Conservation (phyloP, 2,888 invertebrate species). For the Plagodis dolabraria region DNA sequence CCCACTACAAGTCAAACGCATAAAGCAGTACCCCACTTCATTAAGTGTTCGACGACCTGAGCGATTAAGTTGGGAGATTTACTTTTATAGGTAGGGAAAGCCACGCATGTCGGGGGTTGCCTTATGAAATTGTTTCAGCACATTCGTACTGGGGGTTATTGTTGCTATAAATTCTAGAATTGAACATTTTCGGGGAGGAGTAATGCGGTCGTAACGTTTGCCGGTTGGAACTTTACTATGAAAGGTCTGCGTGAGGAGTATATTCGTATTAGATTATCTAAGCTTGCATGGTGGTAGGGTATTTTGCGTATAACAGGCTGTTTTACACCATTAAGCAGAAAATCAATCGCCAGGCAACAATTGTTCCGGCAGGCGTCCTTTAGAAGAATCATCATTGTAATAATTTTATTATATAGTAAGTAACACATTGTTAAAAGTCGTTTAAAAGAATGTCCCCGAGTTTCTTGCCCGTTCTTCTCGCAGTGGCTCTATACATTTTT, state of each 20-base stretch:
- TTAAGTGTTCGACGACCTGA: constrained; percentile 61
- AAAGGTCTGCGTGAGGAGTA: neutral
- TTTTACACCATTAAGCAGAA: too few species aligned
- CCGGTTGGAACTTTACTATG: constrained; percentile 2
- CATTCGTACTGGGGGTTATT: constrained; percentile 41
- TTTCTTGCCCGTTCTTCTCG: too few species aligned
- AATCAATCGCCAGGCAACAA: too few species aligned
- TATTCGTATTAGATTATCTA: constrained; percentile 11
- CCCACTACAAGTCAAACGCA: constrained; percentile 44
- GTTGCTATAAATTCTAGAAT: constrained; percentile 40
- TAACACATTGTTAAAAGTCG: too few species aligned
- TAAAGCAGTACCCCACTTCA: constrained; percentile 57
- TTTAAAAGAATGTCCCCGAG: too few species aligned
- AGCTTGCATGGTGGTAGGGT: too few species aligned
- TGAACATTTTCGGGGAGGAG: constrained; percentile 21
- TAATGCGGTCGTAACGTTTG: constrained; percentile 3
- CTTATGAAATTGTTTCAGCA: constrained; percentile 49
- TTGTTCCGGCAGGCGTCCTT: too few species aligned
- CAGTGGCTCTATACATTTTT: too few species aligned
- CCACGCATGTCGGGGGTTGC: constrained; percentile 39
- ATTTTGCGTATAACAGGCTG: too few species aligned
- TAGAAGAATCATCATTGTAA: too few species aligned
- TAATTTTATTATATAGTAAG: too few species aligned
- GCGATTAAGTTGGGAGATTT: constrained; percentile 58
- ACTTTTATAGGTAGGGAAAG: constrained; percentile 51